A percentile compares a stretch with the other conserved stretches of the same genome.
Evolutionary conservation across 2,113 vertebrate species (phyloP).

Genomic region (Actinemys pallida): DNA sequence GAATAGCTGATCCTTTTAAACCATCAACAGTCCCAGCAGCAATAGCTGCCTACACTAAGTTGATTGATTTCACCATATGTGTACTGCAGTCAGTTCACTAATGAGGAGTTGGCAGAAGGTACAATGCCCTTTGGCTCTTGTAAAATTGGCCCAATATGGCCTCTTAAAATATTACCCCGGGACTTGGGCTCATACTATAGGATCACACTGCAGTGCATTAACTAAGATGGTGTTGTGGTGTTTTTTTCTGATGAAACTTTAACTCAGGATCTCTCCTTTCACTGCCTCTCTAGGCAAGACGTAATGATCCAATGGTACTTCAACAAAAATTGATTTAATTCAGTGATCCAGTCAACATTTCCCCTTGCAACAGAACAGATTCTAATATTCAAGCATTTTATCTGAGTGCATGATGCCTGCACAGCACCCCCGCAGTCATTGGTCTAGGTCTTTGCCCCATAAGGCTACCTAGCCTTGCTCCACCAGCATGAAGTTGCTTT

Average conservation of each 20-base stretch:
- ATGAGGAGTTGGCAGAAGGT: slow-evolving; percentile 40
- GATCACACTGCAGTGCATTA: background rate
- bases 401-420: rapidly evolving
- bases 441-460: rapidly evolving
- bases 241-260: background rate
- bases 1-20: slow-evolving; percentile 61
- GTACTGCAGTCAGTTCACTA: background rate
- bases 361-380: rapidly evolving
- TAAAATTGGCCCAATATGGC: background rate
- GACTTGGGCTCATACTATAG: background rate
- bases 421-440: too few relatives aligned
- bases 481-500: background rate
- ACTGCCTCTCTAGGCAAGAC: background rate
- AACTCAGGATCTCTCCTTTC: background rate
- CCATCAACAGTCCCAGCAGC: slow-evolving; percentile 52
- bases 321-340: background rate
- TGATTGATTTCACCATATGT: background rate
- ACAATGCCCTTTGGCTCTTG: background rate
- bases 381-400: rapidly evolving
- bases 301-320: background rate
- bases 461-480: background rate
- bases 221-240: rapidly evolving
- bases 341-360: rapidly evolving
- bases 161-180: background rate
- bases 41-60: background rate